Base-by-base conservation (phyloP, 2,113 vertebrate genomes). In the Hippocampus guttulatus region DNA sequence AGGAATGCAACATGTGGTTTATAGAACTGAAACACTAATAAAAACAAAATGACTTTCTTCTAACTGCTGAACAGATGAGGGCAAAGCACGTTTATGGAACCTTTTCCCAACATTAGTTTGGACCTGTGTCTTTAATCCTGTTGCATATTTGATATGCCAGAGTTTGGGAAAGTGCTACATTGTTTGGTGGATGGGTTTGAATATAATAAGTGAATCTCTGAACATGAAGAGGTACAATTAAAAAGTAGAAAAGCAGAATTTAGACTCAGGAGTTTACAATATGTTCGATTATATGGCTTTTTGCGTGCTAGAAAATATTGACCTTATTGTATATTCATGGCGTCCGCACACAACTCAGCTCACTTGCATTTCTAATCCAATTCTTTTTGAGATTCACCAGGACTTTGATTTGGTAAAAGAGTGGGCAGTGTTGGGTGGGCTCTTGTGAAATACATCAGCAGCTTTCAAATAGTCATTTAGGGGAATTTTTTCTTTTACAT, bases 391-490 rank as follows among this genome's bases (percentile, higher is more conserved):
- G 75, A 75, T 82, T 80, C 81, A 8, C 68, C 67, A 40, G 72
- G 78, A 70, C 27, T 55, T 73, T 67, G 75, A 43, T 41, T 62
- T 2, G 8, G 43, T 51, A 27, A 69, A 64, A 25, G 70, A 27
- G 3, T 41, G 5, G 45, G 55, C 65, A 12, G 23, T 12, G 18
- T 16, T n/a, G 30, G 52, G 73, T 3, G 57, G 75, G 68, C 45
- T 74, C 71, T 57, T 74, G 81, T 75, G 63, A 79, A 79, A 58
- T 55, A 47, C 25, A 60, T 72, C 76, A 75, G 71, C 80, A 70
- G 87, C 84, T 82, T 63, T 78, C 9, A n/a, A n/a, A 11, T n/a
- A n/a, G 52, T 55, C 67, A 88, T 64, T 89, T 87, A 80, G 88
- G 75, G 86, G 87, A 88, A 87, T 23, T 14, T 78, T 80, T 55